Conservation (phyloP, 2,113 vertebrate species). For the Nematolebias whitei region DNA sequence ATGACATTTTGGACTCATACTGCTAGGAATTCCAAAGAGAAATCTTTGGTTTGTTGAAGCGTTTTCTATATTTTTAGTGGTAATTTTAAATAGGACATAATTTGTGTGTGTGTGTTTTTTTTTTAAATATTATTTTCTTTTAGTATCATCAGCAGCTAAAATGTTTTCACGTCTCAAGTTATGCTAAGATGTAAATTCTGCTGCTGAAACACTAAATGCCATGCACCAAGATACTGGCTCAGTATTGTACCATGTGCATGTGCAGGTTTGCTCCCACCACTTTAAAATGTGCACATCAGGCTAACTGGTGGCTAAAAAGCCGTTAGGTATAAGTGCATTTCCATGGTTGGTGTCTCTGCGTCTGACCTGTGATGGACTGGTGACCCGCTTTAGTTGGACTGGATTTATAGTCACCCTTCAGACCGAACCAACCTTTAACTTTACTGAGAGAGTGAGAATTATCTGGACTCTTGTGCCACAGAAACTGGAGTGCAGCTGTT, state of each 20-base stretch:
- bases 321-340: neutral
- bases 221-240: too few species aligned
- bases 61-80: constrained; percentile 44
- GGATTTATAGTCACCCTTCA: neutral
- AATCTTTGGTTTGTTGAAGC: constrained; percentile 13
- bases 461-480: neutral
- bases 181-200: constrained; percentile 8
- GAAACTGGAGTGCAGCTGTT: neutral
- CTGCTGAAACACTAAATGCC: neutral
- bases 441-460: constrained; percentile 1
- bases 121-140: too few species aligned
- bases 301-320: too few species aligned
- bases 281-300: neutral
- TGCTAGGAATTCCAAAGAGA: constrained; percentile 26
- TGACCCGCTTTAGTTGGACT: neutral
- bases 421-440: too few species aligned
- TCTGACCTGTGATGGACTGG: too few species aligned
- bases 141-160: too few species aligned
- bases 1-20: constrained; percentile 8
- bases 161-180: neutral
- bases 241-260: neutral
- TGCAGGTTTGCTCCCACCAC: neutral
- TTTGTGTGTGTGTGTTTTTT: constrained; percentile 5
- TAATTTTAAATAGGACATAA: neutral
- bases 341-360: neutral